These are phyloP conservation scores for Stenichneumon culpator DNA, from an alignment of 2,888 invertebrate genomes.

Conservation along the genomic window DNA sequence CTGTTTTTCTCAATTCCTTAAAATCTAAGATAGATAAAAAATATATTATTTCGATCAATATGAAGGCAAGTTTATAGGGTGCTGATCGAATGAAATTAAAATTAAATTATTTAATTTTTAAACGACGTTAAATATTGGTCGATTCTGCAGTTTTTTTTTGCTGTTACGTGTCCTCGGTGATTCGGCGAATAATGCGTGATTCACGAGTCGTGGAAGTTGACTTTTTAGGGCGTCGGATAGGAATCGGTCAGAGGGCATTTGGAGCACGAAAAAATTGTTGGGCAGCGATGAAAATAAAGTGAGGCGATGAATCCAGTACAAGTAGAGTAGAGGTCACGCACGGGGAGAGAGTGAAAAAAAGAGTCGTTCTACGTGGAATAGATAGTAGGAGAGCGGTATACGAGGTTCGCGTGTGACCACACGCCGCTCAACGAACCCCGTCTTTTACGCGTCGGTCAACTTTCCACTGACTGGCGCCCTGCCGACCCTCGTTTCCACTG, in stretches of 20 bases:
- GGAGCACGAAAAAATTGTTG: constrained; percentile 25
- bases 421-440: constrained; percentile 70
- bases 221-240: constrained; percentile 23
- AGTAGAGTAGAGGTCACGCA: constrained; percentile 46
- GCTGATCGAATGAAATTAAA: constrained; percentile 5
- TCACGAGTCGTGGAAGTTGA: constrained; percentile 15
- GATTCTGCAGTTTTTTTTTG: background rate
- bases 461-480: constrained; percentile 69
- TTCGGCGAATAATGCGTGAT: constrained; percentile 16
- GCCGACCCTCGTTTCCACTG: constrained; percentile 67
- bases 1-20: background rate
- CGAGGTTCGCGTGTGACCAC: constrained; percentile 54
- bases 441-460: constrained; percentile 73
- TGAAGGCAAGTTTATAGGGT: background rate
- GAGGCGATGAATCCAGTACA: constrained; percentile 19
- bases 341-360: constrained; percentile 26
- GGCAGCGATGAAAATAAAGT: constrained; percentile 41
- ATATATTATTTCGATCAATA: constrained; percentile 23
- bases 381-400: constrained; percentile 13
- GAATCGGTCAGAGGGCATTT: background rate
- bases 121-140: background rate
- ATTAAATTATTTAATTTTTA: constrained; percentile 41
- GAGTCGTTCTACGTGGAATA: constrained; percentile 28
- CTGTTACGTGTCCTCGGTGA: background rate
- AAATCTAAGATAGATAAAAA: background rate